Base-by-base conservation (phyloP, 2,797 vertebrate species). In the Florisuga fusca region DNA sequence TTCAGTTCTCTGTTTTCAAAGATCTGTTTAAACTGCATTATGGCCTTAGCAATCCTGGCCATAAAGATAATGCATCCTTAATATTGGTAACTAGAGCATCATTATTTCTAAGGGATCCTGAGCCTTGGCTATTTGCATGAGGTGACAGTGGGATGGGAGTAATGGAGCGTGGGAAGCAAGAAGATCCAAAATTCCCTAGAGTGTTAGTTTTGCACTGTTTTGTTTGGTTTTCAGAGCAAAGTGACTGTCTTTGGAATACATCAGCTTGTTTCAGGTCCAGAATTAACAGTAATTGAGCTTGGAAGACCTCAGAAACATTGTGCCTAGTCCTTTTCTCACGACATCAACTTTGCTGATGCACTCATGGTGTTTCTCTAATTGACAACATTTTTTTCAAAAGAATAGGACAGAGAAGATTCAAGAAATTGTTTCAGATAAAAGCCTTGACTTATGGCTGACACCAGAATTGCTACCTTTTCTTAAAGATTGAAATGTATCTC, bases 141-240 rank as follows among this genome's bases (percentile, higher is more conserved):
- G 12, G 23, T 33, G 36, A 48, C 10, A 69, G 51, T 31, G 59
- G 25, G 26, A 31, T 87, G 85, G 69, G 45, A 81, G 79, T 73
- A 87, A 76, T 2, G 27, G 54, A 94, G 51, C 10, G 41, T 96
- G 93, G 64, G 89, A 95, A 96, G 62, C 26, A 87, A 83, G 50
- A 89, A 84, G 62, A 78, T 48, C 21, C 34, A 50, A 66, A 91
- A 45, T 68, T 93, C 90, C 84, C 90, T 36, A 2, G 80, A 90
- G 80, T 64, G 38, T 63, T 73, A 84, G 33, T 83, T 88, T 89
- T 94, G 43, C 74, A 71, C 20, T 48, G 45, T 7, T 94, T 85
- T 58, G 23, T 73, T 89, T 92, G 31, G 31, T 92, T 95, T 95
- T 61, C 64, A 80, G 57, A 83, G 20, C 22, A 79, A 81, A 51